These are phyloP conservation scores for Melanostigma gelatinosum DNA, from an alignment of 2,113 vertebrate genomes.

Conservation along the genomic window DNA sequence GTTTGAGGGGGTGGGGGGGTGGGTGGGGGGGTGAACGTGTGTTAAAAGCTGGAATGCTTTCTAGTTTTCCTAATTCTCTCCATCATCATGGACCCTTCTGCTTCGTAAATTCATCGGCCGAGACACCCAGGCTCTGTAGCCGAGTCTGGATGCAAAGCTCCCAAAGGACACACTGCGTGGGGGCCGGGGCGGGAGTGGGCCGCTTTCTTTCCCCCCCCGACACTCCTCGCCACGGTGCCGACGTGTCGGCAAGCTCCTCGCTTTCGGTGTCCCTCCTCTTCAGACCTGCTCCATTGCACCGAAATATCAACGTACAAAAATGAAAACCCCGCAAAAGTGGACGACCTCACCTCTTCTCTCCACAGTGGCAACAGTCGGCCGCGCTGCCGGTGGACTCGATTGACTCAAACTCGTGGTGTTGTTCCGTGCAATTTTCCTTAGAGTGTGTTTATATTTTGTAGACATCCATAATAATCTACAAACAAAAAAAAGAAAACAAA, in stretches of 20 bases:
- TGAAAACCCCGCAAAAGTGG: conserved; percentile 68
- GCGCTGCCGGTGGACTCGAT: conserved; percentile 53
- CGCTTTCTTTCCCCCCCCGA: conserved; percentile 23
- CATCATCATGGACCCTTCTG: conserved; percentile 78
- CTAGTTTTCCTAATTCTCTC: conserved; percentile 77
- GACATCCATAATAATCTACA: conserved; percentile 76
- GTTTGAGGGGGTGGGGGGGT: conserved; percentile 22
- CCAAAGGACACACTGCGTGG: conserved; percentile 61
- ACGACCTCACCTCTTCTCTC: conserved; percentile 65
- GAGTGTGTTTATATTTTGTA: conserved; percentile 79
- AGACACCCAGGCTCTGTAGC: conserved; percentile 63
- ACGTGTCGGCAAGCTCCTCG: conserved; percentile 64
- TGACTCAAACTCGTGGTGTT: conserved; percentile 70
- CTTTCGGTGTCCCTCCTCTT: conserved; percentile 64
- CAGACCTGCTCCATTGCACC: conserved; percentile 72
- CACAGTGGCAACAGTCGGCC: conserved; percentile 50
- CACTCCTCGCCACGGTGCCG: conserved; percentile 42
- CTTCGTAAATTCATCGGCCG: conserved; percentile 69
- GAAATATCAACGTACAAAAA: conserved; percentile 58
- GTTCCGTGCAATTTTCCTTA: conserved; percentile 74
- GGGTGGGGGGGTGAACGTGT: conserved; percentile 28
- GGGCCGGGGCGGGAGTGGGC: conserved; percentile 34
- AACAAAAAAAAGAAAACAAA: conserved; percentile 63
- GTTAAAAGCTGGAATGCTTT: conserved; percentile 73
- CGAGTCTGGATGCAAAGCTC: conserved; percentile 64